Percentiles rank a stretch among this genome's conserved stretches.
Evolutionary conservation across 2,888 invertebrate species (phyloP).

Genomic region (Cephus runcator): DNA sequence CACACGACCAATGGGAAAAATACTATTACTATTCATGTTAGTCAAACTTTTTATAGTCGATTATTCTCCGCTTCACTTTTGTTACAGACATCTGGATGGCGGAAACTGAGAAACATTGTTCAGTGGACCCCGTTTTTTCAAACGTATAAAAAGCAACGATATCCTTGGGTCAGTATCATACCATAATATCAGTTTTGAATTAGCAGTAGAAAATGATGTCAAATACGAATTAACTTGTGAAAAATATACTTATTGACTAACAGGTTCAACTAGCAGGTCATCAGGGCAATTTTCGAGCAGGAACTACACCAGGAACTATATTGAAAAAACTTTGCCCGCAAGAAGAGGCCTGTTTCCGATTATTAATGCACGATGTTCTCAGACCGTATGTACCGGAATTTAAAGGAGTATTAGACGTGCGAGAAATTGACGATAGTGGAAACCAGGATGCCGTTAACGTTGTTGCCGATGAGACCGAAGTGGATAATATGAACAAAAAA

Average conservation of each 20-base stretch:
- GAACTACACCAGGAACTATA: constrained; percentile 92
- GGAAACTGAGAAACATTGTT: constrained; percentile 91
- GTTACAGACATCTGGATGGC: constrained; percentile 91
- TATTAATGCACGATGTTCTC: constrained; percentile 88
- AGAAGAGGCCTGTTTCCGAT: constrained; percentile 88
- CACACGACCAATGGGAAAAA: neutral
- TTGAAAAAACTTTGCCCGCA: constrained; percentile 91
- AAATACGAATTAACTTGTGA: neutral
- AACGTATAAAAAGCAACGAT: constrained; percentile 94
- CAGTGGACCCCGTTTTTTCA: constrained; percentile 98
- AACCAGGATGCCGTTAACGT: constrained; percentile 18
- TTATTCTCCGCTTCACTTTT: constrained; percentile 35
- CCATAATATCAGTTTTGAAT: neutral
- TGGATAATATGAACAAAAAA: constrained; percentile 34
- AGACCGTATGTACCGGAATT: constrained; percentile 93
- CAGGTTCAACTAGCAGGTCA: constrained; percentile 89
- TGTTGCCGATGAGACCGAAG: constrained; percentile 24
- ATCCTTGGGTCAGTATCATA: constrained; percentile 83
- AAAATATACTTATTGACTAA: neutral
- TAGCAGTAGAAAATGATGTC: neutral
- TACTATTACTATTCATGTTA: neutral
- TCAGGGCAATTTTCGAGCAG: constrained; percentile 95
- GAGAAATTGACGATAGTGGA: constrained; percentile 55
- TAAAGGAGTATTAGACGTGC: constrained; percentile 73
- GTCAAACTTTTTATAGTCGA: constrained; percentile 17